Percentiles rank a stretch among this genome's conserved stretches.
Conservation (phyloP, 2,888 invertebrate genomes). For the Calliopum simillimum region DNA sequence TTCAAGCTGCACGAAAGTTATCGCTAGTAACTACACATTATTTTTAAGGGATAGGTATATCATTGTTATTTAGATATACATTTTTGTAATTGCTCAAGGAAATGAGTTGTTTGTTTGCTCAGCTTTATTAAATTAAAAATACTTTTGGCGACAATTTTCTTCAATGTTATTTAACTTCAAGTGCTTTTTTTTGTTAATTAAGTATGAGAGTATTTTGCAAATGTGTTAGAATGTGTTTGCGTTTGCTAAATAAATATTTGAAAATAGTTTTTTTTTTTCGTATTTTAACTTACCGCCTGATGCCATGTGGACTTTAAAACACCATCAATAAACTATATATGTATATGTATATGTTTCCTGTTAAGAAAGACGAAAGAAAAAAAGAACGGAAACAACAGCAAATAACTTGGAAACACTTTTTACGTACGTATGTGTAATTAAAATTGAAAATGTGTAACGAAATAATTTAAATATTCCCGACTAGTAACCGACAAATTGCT, state of each 20-base stretch:
- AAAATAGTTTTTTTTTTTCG: neutral
- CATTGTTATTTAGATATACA: neutral
- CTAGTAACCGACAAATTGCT: no score
- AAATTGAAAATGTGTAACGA: no score
- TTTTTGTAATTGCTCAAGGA: neutral
- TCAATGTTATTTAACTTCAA: no score
- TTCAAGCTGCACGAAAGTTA: no score
- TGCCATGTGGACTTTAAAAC: neutral
- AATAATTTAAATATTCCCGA: no score
- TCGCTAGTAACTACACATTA: no score
- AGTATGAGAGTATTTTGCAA: neutral
- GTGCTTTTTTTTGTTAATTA: slow-evolving; percentile 1
- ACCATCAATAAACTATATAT: neutral
- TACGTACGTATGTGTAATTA: no score
- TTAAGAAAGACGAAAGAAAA: neutral
- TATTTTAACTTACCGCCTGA: neutral
- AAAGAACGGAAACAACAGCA: neutral
- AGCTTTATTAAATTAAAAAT: no score
- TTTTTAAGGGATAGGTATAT: no score
- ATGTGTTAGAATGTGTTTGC: neutral
- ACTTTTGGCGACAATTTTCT: no score
- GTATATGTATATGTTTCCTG: slow-evolving; percentile 7
- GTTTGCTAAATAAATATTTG: slow-evolving; percentile 4
- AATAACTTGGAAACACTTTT: slow-evolving; percentile 5
- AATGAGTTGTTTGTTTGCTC: no score